Conservation (phyloP, 2,113 vertebrate species). For the Bubo bubo region DNA sequence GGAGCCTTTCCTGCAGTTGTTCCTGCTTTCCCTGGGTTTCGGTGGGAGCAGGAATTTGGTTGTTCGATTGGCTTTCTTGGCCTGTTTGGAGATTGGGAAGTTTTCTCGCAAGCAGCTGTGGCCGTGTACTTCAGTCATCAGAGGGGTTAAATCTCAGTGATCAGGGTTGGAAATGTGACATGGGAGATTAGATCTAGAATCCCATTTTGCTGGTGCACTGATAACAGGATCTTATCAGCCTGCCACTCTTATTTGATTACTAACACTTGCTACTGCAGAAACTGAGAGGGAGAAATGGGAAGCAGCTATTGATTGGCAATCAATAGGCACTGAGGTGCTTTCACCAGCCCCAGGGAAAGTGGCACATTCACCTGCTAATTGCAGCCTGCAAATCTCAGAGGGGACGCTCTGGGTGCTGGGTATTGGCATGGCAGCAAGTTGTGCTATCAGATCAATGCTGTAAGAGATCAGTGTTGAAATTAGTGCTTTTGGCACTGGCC, state of each 20-base stretch:
- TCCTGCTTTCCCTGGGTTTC: not conserved
- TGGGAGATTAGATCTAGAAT: slow-evolving; percentile 38
- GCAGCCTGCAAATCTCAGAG: slow-evolving; percentile 8
- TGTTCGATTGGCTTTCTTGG: not conserved
- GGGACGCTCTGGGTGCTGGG: not conserved
- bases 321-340: slow-evolving; percentile 22
- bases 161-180: not conserved
- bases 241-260: slow-evolving; percentile 56
- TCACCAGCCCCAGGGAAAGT: not conserved
- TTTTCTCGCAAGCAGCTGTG: not conserved
- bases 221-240: slow-evolving; percentile 58
- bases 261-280: slow-evolving; percentile 22
- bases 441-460: not conserved
- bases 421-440: not conserved
- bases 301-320: slow-evolving; percentile 59
- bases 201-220: slow-evolving; percentile 16
- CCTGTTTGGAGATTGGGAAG: not conserved
- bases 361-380: slow-evolving; percentile 12
- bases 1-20: not conserved
- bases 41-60: not conserved
- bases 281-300: slow-evolving; percentile 40
- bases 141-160: not conserved
- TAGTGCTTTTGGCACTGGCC: not conserved
- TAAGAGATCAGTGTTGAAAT: slow-evolving; percentile 14
- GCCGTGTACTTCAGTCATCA: not conserved